Conservation (phyloP, 1,140 invertebrate species). For the Drosophila prosaltans region DNA sequence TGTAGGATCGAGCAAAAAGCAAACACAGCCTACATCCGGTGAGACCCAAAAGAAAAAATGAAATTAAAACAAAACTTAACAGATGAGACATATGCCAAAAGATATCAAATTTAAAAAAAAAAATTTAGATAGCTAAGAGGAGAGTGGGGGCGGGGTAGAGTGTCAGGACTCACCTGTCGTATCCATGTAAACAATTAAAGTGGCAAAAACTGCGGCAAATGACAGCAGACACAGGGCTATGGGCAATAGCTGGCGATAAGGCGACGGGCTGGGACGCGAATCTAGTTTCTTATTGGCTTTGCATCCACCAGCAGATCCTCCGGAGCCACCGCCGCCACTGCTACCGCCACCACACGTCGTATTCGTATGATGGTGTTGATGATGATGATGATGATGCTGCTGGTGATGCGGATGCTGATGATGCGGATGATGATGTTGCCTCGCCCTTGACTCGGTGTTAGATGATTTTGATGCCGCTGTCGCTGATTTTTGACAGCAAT, state of each 20-base stretch:
- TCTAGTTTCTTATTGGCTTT: constrained; percentile 73
- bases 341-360: constrained; percentile 40
- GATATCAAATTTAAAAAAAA: constrained; percentile 76
- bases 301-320: constrained; percentile 15
- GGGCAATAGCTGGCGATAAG: constrained; percentile 85
- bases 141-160: not conserved
- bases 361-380: constrained; percentile 57
- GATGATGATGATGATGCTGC: constrained; percentile 63
- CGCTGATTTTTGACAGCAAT: constrained; percentile 67
- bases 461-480: constrained; percentile 20
- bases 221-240: constrained; percentile 86
- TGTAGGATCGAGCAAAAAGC: constrained; percentile 32
- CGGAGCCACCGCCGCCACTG: constrained; percentile 25
- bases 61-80: constrained; percentile 29
- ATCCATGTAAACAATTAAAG: constrained; percentile 87
- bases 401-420: constrained; percentile 61
- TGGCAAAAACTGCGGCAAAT: constrained; percentile 87
- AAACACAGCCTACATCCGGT: constrained; percentile 81
- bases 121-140: constrained; percentile 34
- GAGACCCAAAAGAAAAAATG: constrained; percentile 33
- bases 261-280: constrained; percentile 79
- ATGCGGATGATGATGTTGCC: constrained; percentile 47
- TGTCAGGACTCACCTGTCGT: constrained; percentile 85
- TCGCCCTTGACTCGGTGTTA: constrained; percentile 43
- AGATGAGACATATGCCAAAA: constrained; percentile 70